These are phyloP conservation scores for Chelon labrosus DNA, from an alignment of 2,797 vertebrate species.

Conservation along the genomic window DNA sequence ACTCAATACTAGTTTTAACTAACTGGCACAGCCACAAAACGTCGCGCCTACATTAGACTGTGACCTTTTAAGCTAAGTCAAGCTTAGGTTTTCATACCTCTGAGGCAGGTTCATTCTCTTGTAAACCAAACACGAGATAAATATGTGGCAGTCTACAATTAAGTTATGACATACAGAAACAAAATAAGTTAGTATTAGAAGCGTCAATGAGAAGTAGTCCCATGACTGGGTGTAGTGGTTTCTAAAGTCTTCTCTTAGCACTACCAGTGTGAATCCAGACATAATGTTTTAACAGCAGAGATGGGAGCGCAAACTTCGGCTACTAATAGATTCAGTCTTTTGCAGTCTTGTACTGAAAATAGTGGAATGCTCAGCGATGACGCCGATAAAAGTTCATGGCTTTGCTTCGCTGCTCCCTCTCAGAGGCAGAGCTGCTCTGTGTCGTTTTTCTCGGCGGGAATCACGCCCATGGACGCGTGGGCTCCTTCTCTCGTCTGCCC, in stretches of 20 bases:
- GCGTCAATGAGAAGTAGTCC: conserved; percentile 5
- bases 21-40: conserved; percentile 55
- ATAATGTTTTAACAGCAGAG: conserved; percentile 20
- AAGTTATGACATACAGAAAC: conserved; percentile 32
- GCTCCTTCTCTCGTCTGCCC: conserved; percentile 94
- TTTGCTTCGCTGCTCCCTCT: conserved; percentile 24
- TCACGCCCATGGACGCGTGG: conserved; percentile 83
- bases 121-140: conserved; percentile 45
- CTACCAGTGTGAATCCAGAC: conserved; percentile 14
- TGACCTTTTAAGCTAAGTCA: conserved; percentile 7
- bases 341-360: conserved; percentile 42
- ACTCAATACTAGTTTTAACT: conserved; percentile 61
- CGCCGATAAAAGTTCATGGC: conserved; percentile 46
- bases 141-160: conserved; percentile 48
- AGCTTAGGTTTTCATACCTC: conserved; percentile 24
- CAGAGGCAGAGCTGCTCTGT: conserved; percentile 84
- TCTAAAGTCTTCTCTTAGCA: conserved; percentile 7
- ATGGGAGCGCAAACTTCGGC: background rate
- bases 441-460: conserved; percentile 86
- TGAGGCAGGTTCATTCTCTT: conserved; percentile 44
- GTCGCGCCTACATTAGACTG: conserved; percentile 7
- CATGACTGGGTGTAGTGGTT: conserved; percentile 11
- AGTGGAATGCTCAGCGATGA: conserved; percentile 81
- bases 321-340: conserved; percentile 49
- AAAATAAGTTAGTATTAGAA: conserved; percentile 56